These are phyloP conservation scores for Bombus confusus DNA, from an alignment of 1,140 invertebrate genomes.

Conservation along the genomic window DNA sequence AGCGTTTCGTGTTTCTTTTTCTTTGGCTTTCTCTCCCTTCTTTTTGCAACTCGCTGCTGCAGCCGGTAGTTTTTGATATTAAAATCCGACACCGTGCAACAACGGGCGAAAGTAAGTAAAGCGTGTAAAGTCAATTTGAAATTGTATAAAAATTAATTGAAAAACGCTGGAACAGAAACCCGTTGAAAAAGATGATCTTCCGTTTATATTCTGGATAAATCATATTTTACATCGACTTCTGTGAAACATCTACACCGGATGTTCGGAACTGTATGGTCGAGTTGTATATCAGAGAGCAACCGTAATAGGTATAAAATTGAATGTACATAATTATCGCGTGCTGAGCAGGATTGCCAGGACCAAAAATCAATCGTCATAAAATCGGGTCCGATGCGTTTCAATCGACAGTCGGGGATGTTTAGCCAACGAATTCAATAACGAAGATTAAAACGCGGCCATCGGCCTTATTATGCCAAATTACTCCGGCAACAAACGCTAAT, in stretches of 20 bases:
- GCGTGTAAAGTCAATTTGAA: too few relatives aligned
- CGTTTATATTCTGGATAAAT: too few relatives aligned
- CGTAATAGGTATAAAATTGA: not conserved
- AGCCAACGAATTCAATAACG: conserved; percentile 37
- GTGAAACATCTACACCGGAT: too few relatives aligned
- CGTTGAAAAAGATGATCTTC: too few relatives aligned
- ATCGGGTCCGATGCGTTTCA: conserved; percentile 7
- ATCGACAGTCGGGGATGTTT: not conserved
- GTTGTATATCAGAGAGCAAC: not conserved
- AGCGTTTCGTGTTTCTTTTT: too few relatives aligned
- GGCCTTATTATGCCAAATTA: conserved; percentile 33
- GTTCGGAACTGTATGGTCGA: not conserved
- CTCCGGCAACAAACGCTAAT: not conserved
- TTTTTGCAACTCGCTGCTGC: not conserved
- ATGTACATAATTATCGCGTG: conserved; percentile 21
- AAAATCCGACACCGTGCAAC: too few relatives aligned
- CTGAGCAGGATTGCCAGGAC: not conserved
- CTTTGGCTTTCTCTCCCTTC: not conserved
- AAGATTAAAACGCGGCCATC: conserved; percentile 29
- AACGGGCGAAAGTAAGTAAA: too few relatives aligned
- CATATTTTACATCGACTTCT: too few relatives aligned
- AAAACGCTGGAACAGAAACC: too few relatives aligned
- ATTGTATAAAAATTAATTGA: too few relatives aligned
- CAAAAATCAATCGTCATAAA: conserved; percentile 33
- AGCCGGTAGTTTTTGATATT: not conserved